Conservation (phyloP, 2,113 vertebrate genomes). For the Saccopteryx bilineata region DNA sequence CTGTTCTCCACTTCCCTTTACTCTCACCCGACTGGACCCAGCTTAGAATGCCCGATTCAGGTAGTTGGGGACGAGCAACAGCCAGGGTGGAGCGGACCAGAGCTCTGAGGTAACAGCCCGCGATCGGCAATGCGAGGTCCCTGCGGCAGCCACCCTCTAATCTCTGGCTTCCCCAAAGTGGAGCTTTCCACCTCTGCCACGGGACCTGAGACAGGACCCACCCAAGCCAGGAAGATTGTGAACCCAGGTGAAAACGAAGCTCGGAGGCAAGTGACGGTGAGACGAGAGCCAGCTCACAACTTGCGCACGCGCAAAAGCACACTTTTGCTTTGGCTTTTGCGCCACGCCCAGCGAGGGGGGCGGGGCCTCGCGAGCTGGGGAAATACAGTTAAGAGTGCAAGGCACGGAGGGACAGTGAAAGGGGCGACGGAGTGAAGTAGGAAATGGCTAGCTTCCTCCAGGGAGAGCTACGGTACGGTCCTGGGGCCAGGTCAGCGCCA, state of each 20-base stretch:
- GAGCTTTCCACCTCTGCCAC: not conserved
- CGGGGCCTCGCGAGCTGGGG: not conserved
- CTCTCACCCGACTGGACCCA: not conserved
- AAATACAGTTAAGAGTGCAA: fast-evolving
- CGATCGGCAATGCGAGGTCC: too few relatives aligned
- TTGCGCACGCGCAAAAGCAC: not conserved
- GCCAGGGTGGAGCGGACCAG: fast-evolving
- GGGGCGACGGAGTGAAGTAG: fast-evolving
- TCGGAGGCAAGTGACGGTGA: fast-evolving
- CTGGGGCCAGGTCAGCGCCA: too few relatives aligned
- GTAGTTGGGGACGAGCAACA: not conserved
- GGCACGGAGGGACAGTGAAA: fast-evolving
- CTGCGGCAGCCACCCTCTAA: not conserved
- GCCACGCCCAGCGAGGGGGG: not conserved
- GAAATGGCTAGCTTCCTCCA: not conserved
- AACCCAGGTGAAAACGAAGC: not conserved
- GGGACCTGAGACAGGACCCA: fast-evolving
- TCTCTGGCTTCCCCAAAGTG: not conserved
- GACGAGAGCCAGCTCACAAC: fast-evolving
- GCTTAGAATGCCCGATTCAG: not conserved
- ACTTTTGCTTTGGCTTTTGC: fast-evolving
- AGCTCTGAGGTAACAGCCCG: too few relatives aligned
- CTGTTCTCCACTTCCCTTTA: not conserved
- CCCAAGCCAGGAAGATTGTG: fast-evolving
- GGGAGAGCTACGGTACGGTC: fast-evolving